A percentile compares a stretch with the other conserved stretches of the same genome.
Conservation (phyloP, 2,888 invertebrate genomes). For the Drosophila quinaria region DNA sequence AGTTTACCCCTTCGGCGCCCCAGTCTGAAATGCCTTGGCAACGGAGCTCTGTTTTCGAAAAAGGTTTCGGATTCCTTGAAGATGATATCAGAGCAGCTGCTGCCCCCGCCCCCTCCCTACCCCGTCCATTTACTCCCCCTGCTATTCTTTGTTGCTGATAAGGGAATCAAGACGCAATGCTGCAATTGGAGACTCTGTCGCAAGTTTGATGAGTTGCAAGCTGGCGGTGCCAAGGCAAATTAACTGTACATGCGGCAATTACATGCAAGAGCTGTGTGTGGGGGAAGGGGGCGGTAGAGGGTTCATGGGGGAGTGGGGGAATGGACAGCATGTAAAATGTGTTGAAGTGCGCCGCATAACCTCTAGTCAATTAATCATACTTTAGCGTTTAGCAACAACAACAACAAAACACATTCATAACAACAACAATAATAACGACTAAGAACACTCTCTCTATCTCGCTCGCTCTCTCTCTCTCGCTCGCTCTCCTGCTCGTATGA, state of each 20-base stretch:
- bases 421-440: slow-evolving; percentile 55
- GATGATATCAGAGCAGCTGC: slow-evolving; percentile 20
- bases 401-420: slow-evolving; percentile 57
- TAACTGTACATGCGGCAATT: slow-evolving; percentile 14
- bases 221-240: slow-evolving; percentile 39
- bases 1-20: not conserved
- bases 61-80: slow-evolving; percentile 33
- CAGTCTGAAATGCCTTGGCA: slow-evolving; percentile 15
- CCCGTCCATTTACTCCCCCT: not conserved
- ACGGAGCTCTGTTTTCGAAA: slow-evolving; percentile 14
- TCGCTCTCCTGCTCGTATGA: not conserved
- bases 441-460: not conserved
- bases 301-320: no score
- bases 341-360: slow-evolving; percentile 51
- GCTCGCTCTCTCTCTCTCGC: not conserved
- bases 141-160: no score
- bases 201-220: slow-evolving; percentile 28
- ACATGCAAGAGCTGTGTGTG: not conserved
- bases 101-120: no score
- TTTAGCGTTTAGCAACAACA: slow-evolving; percentile 53
- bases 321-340: slow-evolving; percentile 40
- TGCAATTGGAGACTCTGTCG: slow-evolving; percentile 25
- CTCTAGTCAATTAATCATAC: slow-evolving; percentile 71
- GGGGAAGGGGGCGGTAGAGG: not conserved
- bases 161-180: not conserved